Base-by-base conservation (phyloP, 2,888 invertebrate species). In the Hetaerina titia region DNA sequence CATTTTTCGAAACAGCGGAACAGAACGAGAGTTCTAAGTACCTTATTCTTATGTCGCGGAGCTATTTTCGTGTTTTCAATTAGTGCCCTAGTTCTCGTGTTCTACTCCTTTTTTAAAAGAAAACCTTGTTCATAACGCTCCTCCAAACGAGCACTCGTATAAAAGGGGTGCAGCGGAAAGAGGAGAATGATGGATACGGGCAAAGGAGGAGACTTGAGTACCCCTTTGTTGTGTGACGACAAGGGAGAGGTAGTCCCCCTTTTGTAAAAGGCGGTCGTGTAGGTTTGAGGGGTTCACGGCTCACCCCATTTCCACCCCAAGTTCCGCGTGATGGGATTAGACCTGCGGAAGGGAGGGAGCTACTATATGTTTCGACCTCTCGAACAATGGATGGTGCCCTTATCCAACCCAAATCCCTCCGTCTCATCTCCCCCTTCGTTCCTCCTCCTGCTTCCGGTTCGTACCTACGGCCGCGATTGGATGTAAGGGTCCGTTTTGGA, bases 61-160 rank as follows among this genome's bases (percentile, higher is more conserved):
- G 31, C 81, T 81, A 81, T 81, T 81, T 81, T 81, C 81, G 22
- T 25, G 81, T 81, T 81, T 81, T 81, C 81, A 81, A 81, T 81
- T 81, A 81, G 81, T 81, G 25, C 81, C 31, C 13, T 13, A 25
- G 81, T 81, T 81, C 81, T 31, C 81, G 81, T 81, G 81, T 81
- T 81, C 31, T 31, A n/a, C 13, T 1, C 25, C 9, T 15, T 31
- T 81, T n/a, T 81, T 81, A 25, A 31, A 81, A 81, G 25, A 81
- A 31, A 81, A 81, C 81, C 25, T 81, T 31, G 81, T 81, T 81
- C 81, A 81, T 81, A 81, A 15, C 81, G 81, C 81, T 15, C 13
- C 81, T 81, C 81, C 8, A 69, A 81, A 81, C 81, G 81, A 81
- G 81, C 15, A 31, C 69, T 13, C 25, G 81, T 81, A 81, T 81